phyloP scores from a whole-genome alignment of 1,140 invertebrate genomes.

The Drosophila ironensis region DNA sequence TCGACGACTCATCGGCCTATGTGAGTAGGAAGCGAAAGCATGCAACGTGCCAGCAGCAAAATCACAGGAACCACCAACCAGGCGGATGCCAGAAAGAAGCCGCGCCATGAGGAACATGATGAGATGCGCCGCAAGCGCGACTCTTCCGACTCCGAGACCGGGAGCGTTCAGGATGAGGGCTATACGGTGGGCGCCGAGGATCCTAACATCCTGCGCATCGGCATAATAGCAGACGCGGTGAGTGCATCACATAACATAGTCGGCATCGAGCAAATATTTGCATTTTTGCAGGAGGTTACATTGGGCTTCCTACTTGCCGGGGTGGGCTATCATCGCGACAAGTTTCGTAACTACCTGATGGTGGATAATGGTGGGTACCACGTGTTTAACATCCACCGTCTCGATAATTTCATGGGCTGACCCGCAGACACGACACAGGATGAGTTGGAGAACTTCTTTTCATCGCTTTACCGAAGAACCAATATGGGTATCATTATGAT shows the following conservation, averaged over 20 bases:
- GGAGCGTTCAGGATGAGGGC: too few relatives aligned
- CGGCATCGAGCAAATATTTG: neutral
- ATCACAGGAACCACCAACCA: too few relatives aligned
- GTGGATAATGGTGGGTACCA: conserved; percentile 24
- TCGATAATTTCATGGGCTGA: neutral
- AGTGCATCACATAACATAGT: neutral
- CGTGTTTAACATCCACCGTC: neutral
- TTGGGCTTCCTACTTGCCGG: conserved; percentile 46
- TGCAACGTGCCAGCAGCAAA: too few relatives aligned
- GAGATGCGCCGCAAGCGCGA: too few relatives aligned
- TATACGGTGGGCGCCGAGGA: conserved; percentile 29
- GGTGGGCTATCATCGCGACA: conserved; percentile 34
- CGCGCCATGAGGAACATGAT: too few relatives aligned
- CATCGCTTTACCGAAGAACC: conserved; percentile 1
- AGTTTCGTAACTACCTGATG: conserved; percentile 50
- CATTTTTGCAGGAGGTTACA: conserved; percentile 30
- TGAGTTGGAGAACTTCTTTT: conserved; percentile 41
- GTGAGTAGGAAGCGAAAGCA: too few relatives aligned
- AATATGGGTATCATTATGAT: conserved; percentile 50
- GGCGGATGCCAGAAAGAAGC: too few relatives aligned
- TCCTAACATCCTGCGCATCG: conserved; percentile 26
- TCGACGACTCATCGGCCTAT: too few relatives aligned
- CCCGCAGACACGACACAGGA: conserved; percentile 10
- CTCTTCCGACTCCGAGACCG: neutral
- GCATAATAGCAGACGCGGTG: conserved; percentile 46